Base-by-base conservation (phyloP, 1,140 invertebrate genomes). In the Pararge aegeria region DNA sequence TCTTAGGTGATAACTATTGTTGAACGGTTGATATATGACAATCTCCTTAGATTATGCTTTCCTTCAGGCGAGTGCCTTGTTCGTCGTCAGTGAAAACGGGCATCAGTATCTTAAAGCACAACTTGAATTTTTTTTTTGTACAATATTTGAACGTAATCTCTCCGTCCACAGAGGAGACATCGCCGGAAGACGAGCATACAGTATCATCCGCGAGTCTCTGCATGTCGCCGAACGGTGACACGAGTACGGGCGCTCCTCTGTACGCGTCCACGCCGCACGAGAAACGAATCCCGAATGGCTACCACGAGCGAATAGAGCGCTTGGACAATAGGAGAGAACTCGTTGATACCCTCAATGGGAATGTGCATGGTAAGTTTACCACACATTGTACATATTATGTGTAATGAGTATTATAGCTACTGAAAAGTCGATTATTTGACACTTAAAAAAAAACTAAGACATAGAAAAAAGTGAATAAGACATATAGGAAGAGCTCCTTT, bases 201-300 rank as follows among this genome's bases (percentile, higher is more conserved):
- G 69, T 89, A 16, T 87, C 87, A 0, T 89, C 84, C 0, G 84
- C 83, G 30, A 87, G 84, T 64, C 64, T 87, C 0, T 86, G 83
- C 52, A 80, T 87, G 75, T 89, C 87, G 16, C 56, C 82, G 70
- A 51, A 50, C 13, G 51, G n/a, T 5, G 52, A 57, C 2, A 29
- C 15, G n/a, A 50, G 15, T 4, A 42, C 59, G 19, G 59, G 42
- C 6, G 60, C 42, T 13, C 80, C 80, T 0, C 29, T 80, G 5
- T 73, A 61, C 34, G 71, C 78, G 6, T 80, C 82, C 1, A 83
- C 83, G 12, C 59, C 64, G 4, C 46, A 60, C 2, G 29, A 58
- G n/a, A 61, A 38, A 9, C 38, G 54, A 5, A 55, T 69, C 20
- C 78, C 60, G 3, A 61, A 61, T 38, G 59, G 59, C 0, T 61